Evolutionary conservation across 2,797 vertebrate species (phyloP), one percentile per base, ranked within the genome.

Genomic region (Sphaeramia orbicularis): DNA sequence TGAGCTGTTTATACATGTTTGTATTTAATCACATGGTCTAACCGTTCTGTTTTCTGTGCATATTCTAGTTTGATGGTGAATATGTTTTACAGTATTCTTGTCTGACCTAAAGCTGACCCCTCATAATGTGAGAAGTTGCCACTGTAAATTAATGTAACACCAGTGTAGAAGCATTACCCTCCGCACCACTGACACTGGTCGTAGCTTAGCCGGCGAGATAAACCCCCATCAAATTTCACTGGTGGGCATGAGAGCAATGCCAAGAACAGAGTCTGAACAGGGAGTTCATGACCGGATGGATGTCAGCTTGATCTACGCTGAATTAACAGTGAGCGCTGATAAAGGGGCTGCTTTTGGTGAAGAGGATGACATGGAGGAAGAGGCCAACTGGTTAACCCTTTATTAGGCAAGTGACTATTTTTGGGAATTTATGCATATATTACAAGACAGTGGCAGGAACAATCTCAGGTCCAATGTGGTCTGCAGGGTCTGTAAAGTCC

Each of bases 311-410:
- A 83, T 83, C 80, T 72, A 9, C 14, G 58, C 62, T 44, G 45
- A 81, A 73, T 77, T 81, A 71, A 71, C 65, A 56, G 64, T 11
- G 10, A 35, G 19, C 58, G 69, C n/a, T 56, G 85, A 90, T 88
- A 86, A 84, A 57, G 2, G 44, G 59, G 71, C 67, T 71, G 41
- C 45, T 13, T 37, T 16, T n/a, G 77, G 38, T 7, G 54, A 24
- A 48, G 38, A 67, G 32, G n/a, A 38, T 4, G 37, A 4, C 37
- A 38, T 13, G n/a, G n/a, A n/a, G n/a, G n/a, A n/a, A n/a, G n/a
- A n/a, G n/a, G n/a, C n/a, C n/a, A n/a, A n/a, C n/a, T n/a, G n/a
- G n/a, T n/a, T n/a, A n/a, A n/a, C n/a, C n/a, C n/a, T n/a, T n/a
- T n/a, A n/a, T n/a, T n/a, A n/a, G n/a, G n/a, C n/a, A n/a, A n/a